Conservation (phyloP, 2,888 invertebrate genomes). For the Oscheius sp. region DNA sequence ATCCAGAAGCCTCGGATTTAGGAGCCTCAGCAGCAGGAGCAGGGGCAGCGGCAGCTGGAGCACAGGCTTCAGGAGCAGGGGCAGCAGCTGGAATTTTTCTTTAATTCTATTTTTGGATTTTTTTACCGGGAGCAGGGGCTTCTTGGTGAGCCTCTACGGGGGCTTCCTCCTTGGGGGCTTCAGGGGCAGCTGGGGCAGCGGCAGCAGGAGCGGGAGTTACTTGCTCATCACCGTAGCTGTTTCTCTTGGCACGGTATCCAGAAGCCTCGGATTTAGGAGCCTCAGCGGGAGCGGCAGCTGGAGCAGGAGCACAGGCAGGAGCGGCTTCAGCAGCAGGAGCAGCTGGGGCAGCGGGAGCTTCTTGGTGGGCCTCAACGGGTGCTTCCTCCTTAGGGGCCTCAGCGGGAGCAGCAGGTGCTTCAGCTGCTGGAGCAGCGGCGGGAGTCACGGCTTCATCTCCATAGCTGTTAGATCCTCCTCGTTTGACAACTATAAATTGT, state of each 20-base stretch:
- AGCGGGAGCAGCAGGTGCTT: not conserved
- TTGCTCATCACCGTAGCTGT: slow-evolving; percentile 23
- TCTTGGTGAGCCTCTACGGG: slow-evolving; percentile 1
- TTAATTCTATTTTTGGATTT: not conserved
- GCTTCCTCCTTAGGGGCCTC: not conserved
- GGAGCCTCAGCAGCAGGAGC: not conserved
- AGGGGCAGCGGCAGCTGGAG: not conserved
- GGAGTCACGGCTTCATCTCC: slow-evolving; percentile 11
- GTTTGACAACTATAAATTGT: too few species aligned
- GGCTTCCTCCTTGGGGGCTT: not conserved
- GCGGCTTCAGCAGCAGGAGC: slow-evolving; percentile 2
- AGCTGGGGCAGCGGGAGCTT: not conserved
- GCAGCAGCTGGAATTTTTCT: not conserved
- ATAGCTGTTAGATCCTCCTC: not conserved
- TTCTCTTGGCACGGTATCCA: slow-evolving; percentile 17
- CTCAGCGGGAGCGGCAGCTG: not conserved
- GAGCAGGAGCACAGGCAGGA: not conserved
- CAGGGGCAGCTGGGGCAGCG: not conserved
- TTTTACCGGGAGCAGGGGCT: not conserved
- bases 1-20: not conserved
- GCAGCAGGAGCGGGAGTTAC: slow-evolving; percentile 16
- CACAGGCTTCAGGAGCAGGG: slow-evolving; percentile 4
- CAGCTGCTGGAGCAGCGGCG: not conserved
- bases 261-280: not conserved
- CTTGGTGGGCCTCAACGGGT: not conserved